Evolutionary conservation across 2,888 invertebrate species (phyloP).

Genomic region (Diadromus collaris): DNA sequence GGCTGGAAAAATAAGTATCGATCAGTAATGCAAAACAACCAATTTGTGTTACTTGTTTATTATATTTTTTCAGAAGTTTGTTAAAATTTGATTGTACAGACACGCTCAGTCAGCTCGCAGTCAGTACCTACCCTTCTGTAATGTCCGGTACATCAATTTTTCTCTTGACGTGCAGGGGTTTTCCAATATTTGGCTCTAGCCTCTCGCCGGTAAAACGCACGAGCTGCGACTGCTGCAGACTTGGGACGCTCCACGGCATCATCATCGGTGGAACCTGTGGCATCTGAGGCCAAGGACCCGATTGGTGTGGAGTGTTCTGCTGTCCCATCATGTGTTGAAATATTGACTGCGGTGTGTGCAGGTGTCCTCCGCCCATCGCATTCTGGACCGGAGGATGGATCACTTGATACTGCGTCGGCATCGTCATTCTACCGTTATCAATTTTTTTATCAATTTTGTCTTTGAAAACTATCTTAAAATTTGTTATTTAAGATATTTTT

Average conservation of each 20-base stretch:
- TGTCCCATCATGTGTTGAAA: constrained; percentile 78
- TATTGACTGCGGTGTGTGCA: constrained; percentile 76
- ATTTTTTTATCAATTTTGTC: constrained; percentile 9
- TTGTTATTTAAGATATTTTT: neutral
- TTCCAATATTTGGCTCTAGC: constrained; percentile 55
- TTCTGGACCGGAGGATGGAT: constrained; percentile 68
- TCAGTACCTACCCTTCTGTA: constrained; percentile 68
- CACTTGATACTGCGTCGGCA: constrained; percentile 64
- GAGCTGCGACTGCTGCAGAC: constrained; percentile 72
- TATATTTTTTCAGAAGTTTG: neutral
- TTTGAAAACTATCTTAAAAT: neutral
- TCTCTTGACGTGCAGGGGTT: constrained; percentile 72
- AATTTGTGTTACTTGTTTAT: neutral
- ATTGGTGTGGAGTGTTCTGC: constrained; percentile 68
- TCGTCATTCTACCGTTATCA: constrained; percentile 54
- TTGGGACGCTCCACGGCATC: constrained; percentile 76
- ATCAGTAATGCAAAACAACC: neutral
- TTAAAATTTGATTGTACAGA: neutral
- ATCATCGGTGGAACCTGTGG: constrained; percentile 74
- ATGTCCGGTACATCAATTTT: constrained; percentile 72
- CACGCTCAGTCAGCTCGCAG: neutral
- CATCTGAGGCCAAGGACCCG: constrained; percentile 68
- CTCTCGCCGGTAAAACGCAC: constrained; percentile 74
- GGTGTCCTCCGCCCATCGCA: constrained; percentile 74
- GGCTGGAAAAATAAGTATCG: constrained; percentile 62